phyloP scores from a whole-genome alignment of 2,888 invertebrate genomes.

The Gastrophysa polygoni region DNA sequence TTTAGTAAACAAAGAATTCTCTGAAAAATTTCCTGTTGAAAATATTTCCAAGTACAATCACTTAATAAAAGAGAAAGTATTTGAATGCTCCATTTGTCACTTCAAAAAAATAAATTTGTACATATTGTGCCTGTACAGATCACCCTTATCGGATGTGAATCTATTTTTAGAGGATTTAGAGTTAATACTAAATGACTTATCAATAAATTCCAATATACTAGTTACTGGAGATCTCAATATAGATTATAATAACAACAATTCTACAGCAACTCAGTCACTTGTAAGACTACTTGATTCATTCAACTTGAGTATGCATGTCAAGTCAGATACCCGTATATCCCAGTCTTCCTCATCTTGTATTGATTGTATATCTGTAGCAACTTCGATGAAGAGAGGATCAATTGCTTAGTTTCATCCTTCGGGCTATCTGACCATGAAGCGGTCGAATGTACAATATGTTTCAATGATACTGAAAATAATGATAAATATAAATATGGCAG shows the following conservation, averaged over 20 bases:
- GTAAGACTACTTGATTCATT: background rate
- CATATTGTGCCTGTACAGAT: conserved; percentile 4
- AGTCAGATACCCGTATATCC: background rate
- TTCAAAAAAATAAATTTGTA: conserved; percentile 3
- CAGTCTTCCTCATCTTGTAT: conserved; percentile 7
- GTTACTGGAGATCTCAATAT: background rate
- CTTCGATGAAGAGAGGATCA: background rate
- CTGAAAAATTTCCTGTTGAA: background rate
- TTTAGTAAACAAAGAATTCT: background rate
- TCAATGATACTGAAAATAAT: background rate
- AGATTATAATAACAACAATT: background rate
- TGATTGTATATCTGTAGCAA: conserved; percentile 6
- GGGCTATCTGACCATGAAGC: conserved; percentile 1
- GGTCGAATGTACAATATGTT: background rate
- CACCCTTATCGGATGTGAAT: background rate
- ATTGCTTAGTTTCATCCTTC: background rate
- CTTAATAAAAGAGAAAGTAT: background rate
- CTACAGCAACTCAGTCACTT: background rate
- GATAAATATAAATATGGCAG: background rate
- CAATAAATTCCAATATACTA: background rate
- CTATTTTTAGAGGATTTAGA: background rate
- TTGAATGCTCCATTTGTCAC: background rate
- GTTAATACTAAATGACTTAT: background rate
- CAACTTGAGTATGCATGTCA: conserved; percentile 3
- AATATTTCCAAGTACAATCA: background rate